These are phyloP conservation scores for Thalassophryne amazonica DNA, from an alignment of 2,797 vertebrate genomes.

Conservation along the genomic window DNA sequence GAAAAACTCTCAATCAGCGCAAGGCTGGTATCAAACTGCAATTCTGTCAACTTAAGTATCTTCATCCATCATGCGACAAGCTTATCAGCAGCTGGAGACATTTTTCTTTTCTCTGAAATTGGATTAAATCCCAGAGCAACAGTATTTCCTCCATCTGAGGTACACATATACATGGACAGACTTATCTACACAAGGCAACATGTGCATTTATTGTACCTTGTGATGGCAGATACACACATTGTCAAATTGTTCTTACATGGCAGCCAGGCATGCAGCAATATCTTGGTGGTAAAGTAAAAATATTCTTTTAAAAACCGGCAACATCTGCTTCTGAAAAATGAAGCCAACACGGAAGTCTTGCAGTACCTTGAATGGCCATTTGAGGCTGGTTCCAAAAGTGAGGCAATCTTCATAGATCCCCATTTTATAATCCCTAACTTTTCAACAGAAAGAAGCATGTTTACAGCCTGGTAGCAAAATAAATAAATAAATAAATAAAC, in stretches of 20 bases:
- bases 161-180: background rate
- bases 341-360: too few relatives aligned
- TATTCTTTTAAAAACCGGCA: too few relatives aligned
- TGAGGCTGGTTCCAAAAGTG: too few relatives aligned
- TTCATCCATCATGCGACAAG: conserved; percentile 46
- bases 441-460: too few relatives aligned
- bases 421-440: too few relatives aligned
- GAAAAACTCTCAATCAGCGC: conserved; percentile 39
- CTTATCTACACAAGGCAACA: background rate
- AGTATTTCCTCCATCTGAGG: background rate
- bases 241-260: background rate
- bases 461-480: too few relatives aligned
- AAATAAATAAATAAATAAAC: too few relatives aligned
- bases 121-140: conserved; percentile 19
- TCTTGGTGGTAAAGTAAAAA: too few relatives aligned
- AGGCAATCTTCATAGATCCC: too few relatives aligned
- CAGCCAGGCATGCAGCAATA: too few relatives aligned
- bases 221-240: background rate
- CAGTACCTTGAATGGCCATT: too few relatives aligned
- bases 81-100: conserved; percentile 19
- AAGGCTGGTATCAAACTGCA: conserved; percentile 28
- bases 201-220: background rate
- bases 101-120: conserved; percentile 29
- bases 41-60: conserved; percentile 39
- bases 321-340: too few relatives aligned